Base-by-base conservation (phyloP, 2,888 invertebrate genomes). In the Synergus gifuensis region DNA sequence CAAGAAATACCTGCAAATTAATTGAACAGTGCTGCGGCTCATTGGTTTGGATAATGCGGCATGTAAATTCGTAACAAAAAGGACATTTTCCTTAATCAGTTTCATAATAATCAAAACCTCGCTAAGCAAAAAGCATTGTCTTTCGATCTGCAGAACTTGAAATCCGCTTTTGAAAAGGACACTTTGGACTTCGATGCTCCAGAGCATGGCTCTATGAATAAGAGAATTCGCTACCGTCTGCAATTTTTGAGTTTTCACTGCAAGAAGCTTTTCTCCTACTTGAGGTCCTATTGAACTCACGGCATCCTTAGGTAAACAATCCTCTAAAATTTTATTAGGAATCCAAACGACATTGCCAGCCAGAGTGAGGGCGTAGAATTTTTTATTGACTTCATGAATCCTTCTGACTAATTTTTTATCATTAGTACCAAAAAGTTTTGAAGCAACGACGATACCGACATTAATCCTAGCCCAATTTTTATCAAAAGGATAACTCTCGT, bases 261-360 rank as follows among this genome's bases (percentile, higher is more conserved):
- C 58, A 4, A 92, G 82, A 9, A 92, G 69, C 76, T 89, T 91
- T 76, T 92, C 91, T 4, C 92, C 92, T 0, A 88, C 58, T 79
- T 90, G 90, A 0, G 80, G 12, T 44, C 73, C 85, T 14, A 88
- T 64, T 85, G 89, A 60, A 0, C 81, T 14, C 22, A 86, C 78
- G 14, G 86, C 82, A 42, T 92, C 92, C 16, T 95, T 92, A 85
- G 95, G 93, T 83, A 95, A 93, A 91, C 95, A 94, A 85, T 94
- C 94, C 67, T 94, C 92, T 4, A 98, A 93, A 92, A 98, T 98
- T 86, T 95, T 94, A 90, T 96, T 96, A 0, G 98, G 97, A 88
- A 96, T 95, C 98, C 98, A 98, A 78, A 97, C 92, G 18, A 96
- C 94, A 89, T 96, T 96, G 1, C 97, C 98, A 80, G 95, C 94